These are phyloP conservation scores for Coregonus suidteri DNA, from an alignment of 2,797 vertebrate species.

Conservation along the genomic window DNA sequence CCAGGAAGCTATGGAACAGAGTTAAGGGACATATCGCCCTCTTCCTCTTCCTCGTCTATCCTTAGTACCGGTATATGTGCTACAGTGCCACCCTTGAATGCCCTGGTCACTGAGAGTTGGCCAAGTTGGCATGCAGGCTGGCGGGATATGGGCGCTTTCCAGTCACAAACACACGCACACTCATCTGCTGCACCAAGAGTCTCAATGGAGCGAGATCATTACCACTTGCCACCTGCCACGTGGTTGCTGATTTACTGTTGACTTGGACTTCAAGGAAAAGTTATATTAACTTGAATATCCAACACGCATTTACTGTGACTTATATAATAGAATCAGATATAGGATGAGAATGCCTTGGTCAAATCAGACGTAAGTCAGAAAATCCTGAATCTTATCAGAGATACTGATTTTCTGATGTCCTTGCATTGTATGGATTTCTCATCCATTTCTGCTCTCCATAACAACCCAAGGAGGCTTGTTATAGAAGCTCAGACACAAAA, in stretches of 20 bases:
- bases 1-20: neutral
- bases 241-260: conserved; percentile 19
- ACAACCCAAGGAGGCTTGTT: neutral
- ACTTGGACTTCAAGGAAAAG: neutral
- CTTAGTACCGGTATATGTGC: neutral
- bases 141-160: conserved; percentile 10
- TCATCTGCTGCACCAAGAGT: conserved; percentile 34
- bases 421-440: neutral
- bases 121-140: conserved; percentile 39
- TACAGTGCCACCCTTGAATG: conserved; percentile 17
- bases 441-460: neutral
- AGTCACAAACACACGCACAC: conserved; percentile 2
- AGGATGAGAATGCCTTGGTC: neutral
- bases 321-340: neutral
- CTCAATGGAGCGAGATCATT: conserved; percentile 40
- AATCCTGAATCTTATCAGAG: neutral
- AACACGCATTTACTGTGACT: neutral
- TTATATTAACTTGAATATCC: neutral
- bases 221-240: conserved; percentile 35
- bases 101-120: conserved; percentile 18
- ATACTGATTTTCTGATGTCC: neutral
- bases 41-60: neutral
- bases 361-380: neutral
- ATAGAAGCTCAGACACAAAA: too few relatives aligned
- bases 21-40: neutral